phyloP scores from a whole-genome alignment of 2,113 vertebrate genomes.

The Petrocephalus zakoni region DNA sequence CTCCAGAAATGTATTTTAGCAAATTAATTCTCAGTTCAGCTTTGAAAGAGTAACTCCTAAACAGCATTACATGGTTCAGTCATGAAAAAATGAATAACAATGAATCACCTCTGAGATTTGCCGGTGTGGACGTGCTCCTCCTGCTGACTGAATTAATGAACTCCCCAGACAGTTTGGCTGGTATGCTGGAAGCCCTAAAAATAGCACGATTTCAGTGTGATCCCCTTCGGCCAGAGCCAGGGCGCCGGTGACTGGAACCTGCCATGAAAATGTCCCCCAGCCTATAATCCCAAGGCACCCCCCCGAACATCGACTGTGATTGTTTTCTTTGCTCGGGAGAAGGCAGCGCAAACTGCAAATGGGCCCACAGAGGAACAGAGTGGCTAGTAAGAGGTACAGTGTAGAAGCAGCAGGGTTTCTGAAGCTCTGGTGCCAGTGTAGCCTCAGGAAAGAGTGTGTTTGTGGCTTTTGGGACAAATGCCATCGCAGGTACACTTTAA shows the following conservation, averaged over 20 bases:
- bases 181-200: conserved; percentile 50
- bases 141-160: conserved; percentile 58
- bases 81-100: neutral
- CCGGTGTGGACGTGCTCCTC: conserved; percentile 51
- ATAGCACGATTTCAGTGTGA: conserved; percentile 37
- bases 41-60: neutral
- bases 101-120: neutral
- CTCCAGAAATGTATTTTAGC: neutral
- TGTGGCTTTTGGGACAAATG: neutral
- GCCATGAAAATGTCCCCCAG: neutral
- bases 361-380: neutral
- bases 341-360: neutral
- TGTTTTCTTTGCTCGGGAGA: neutral
- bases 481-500: neutral
- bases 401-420: neutral
- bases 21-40: neutral
- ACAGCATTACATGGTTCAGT: neutral
- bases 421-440: neutral
- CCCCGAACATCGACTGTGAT: neutral
- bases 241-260: neutral
- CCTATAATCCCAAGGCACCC: neutral
- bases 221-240: neutral
- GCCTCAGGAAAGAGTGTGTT: neutral
- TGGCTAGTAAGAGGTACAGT: neutral
- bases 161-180: conserved; percentile 42